These are phyloP conservation scores for Procavia capensis DNA, from an alignment of 2,113 vertebrate genomes.

Conservation along the genomic window DNA sequence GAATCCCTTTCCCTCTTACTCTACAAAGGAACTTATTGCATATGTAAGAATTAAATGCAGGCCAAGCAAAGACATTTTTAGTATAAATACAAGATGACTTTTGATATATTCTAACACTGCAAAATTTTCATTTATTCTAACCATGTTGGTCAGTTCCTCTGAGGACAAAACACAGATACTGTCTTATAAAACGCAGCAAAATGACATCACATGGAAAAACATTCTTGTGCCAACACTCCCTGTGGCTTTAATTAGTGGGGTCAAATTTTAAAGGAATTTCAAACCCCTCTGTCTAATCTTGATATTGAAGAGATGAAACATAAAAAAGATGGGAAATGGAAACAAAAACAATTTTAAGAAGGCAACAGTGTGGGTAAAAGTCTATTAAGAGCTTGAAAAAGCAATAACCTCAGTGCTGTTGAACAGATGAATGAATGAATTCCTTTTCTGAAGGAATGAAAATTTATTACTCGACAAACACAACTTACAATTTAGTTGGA, in stretches of 20 bases:
- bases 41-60: slow-evolving; percentile 33
- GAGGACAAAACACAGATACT: not conserved
- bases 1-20: not conserved
- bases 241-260: not conserved
- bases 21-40: not conserved
- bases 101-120: not conserved
- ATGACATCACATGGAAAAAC: not conserved
- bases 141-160: not conserved
- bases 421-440: not conserved
- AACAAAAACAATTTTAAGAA: not conserved
- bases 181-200: not conserved
- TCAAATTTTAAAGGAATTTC: slow-evolving; percentile 6
- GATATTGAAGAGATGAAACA: not conserved
- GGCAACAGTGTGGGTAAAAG: not conserved
- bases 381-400: slow-evolving; percentile 1
- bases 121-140: not conserved
- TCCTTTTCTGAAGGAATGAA: not conserved
- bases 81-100: not conserved
- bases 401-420: not conserved
- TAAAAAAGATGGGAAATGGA: not conserved
- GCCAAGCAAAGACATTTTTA: not conserved
- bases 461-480: slow-evolving; percentile 1
- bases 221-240: not conserved
- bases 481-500: not conserved
- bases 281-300: not conserved